phyloP scores from a whole-genome alignment of 92 coral and sea anemone species.

The Chrysogorgia sp. region DNA sequence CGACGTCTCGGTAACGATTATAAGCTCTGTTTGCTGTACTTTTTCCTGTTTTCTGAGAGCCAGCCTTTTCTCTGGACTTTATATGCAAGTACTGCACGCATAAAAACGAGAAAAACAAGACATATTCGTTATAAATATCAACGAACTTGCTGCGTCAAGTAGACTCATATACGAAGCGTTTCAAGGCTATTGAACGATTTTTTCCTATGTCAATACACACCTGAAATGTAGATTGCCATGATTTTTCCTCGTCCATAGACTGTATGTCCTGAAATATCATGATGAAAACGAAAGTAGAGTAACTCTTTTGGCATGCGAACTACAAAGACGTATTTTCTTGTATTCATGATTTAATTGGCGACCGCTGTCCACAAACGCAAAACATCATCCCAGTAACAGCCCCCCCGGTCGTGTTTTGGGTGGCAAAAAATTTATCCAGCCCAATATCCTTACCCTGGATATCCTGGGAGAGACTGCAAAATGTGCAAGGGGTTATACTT shows the following conservation, averaged over 20 bases:
- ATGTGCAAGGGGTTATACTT: too few relatives aligned
- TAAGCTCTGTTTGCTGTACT: slow-evolving; percentile 82
- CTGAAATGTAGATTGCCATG: slow-evolving; percentile 73
- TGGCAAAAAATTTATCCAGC: too few relatives aligned
- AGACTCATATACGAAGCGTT: slow-evolving; percentile 4
- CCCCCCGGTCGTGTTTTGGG: too few relatives aligned
- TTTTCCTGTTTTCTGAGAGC: slow-evolving; percentile 77
- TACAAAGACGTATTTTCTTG: background rate
- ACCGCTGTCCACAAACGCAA: too few relatives aligned
- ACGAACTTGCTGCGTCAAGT: background rate
- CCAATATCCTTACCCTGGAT: too few relatives aligned
- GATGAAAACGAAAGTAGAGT: slow-evolving; percentile 17
- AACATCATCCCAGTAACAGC: too few relatives aligned
- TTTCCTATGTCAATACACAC: slow-evolving; percentile 42
- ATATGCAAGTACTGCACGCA: slow-evolving; percentile 70
- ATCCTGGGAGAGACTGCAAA: too few relatives aligned
- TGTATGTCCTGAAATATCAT: slow-evolving; percentile 83
- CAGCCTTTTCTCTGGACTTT: slow-evolving; percentile 82
- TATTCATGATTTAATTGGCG: too few relatives aligned
- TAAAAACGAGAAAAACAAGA: slow-evolving; percentile 1
- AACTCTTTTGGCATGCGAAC: too few relatives aligned
- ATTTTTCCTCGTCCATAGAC: slow-evolving; percentile 73
- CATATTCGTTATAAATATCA: background rate
- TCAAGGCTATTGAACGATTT: background rate
- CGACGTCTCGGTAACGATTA: slow-evolving; percentile 95